Conservation (phyloP, 2,797 vertebrate genomes). For the Sebastes matsubarae region DNA sequence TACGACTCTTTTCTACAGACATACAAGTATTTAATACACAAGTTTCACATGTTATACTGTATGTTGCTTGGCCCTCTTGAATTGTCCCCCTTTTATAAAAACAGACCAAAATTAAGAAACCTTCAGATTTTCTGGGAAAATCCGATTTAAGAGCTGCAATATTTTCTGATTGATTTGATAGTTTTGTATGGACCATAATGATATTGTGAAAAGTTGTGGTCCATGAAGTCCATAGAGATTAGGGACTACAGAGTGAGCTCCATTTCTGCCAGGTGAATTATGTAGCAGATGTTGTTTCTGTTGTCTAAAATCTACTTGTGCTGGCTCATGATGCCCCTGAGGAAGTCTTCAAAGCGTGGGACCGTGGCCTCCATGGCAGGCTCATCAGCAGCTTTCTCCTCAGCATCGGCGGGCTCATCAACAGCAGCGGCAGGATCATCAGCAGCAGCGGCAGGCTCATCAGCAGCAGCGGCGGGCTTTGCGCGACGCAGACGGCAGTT, state of each 20-base stretch:
- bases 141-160: constrained; percentile 8
- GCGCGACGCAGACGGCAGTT: constrained; percentile 81
- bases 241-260: constrained; percentile 4
- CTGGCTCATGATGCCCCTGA: constrained; percentile 70
- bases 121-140: constrained; percentile 32
- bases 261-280: not conserved
- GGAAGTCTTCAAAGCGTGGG: constrained; percentile 78
- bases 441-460: constrained; percentile 8
- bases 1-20: constrained; percentile 61
- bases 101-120: constrained; percentile 10
- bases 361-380: constrained; percentile 26
- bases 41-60: constrained; percentile 42
- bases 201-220: constrained; percentile 1
- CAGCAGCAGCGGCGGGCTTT: constrained; percentile 18
- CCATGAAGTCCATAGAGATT: constrained; percentile 23
- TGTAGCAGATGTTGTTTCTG: not conserved
- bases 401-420: constrained; percentile 42
- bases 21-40: constrained; percentile 57
- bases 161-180: constrained; percentile 1
- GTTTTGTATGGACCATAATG: not conserved
- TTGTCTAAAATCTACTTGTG: constrained; percentile 66
- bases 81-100: not conserved
- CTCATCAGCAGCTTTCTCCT: constrained; percentile 50
- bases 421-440: constrained; percentile 46
- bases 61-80: constrained; percentile 18